Evolutionary conservation across 1,140 invertebrate genomes (phyloP), one percentile per base, ranked within the genome.

Genomic region (Brachionus asplanchnoidis): DNA sequence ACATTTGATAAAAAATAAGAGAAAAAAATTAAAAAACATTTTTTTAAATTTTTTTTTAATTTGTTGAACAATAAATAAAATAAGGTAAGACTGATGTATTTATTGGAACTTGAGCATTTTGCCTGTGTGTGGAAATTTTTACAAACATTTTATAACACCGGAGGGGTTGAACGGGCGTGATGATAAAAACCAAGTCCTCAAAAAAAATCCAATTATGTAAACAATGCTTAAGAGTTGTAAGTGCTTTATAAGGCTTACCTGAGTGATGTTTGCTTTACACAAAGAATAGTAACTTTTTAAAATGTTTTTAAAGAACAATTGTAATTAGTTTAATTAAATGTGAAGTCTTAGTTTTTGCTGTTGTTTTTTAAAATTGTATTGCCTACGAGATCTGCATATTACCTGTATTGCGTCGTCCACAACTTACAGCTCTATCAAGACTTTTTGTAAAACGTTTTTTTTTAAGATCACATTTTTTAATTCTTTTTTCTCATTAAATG

Each of bases 241-340:
- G 53, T 60, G 53, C 53, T 60, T 60, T 60, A 26, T 60, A 60
- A 60, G 53, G 20, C 53, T 60, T 60, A 60, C 53, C 53, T 60
- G 53, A 60, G 17, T 60, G 66, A 40, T 36, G 32, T 68, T 68
- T 32, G 26, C 66, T 68, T 68, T 68, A 14, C 3, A 14, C 3
- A 68, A 68, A 32, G 26, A 32, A 32, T 68, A 32, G 26, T 68
- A 32, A 32, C 66, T 68, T 68, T 68, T 36, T 14, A 0, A 32
- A 42, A 42, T 73, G 28, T 40, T 42, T 40, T 73, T 40, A 68
- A 73, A 42, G 68, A 73, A 73, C 68, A 73, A 73, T 73, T 20
- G 68, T 73, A 73, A 73, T 73, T 73, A 73, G 68, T 73, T 73
- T 73, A 73, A 42, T 73, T 20, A 42, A 40, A 73, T 32, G 53